Percentiles rank a stretch among this genome's conserved stretches.
Evolutionary conservation across 2,888 invertebrate genomes (phyloP).

Genomic region (Macaria notata): DNA sequence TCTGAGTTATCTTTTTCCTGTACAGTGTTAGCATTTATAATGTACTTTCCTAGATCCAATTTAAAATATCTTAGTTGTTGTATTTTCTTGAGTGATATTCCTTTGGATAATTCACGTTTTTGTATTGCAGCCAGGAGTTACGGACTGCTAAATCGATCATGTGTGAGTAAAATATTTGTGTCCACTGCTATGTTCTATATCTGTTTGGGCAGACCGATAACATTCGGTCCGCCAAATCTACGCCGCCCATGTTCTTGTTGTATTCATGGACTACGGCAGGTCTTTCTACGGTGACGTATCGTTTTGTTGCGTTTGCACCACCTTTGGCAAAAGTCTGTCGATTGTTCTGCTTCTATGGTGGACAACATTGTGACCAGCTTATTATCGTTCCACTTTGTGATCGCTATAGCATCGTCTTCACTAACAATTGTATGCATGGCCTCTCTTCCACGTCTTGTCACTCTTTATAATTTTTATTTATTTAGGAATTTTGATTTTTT

Average conservation of each 20-base stretch:
- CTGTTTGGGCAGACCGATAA: constrained; percentile 19
- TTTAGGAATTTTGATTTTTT: too few species aligned
- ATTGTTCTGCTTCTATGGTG: neutral
- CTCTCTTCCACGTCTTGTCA: neutral
- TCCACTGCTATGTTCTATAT: constrained; percentile 27
- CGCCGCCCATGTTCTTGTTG: constrained; percentile 11
- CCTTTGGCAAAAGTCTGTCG: neutral
- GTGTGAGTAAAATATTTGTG: constrained; percentile 22
- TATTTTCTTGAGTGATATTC: constrained; percentile 24
- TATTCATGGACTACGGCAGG: constrained; percentile 18
- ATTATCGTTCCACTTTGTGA: neutral
- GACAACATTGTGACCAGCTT: neutral
- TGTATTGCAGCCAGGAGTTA: constrained; percentile 23
- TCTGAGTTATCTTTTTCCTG: neutral
- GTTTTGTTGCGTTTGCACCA: constrained; percentile 1
- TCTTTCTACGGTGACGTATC: constrained; percentile 8
- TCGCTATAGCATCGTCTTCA: neutral
- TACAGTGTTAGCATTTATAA: constrained; percentile 8
- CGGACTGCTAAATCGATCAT: constrained; percentile 24
- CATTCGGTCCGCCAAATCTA: constrained; percentile 22
- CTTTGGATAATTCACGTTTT: constrained; percentile 16
- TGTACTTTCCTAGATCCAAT: constrained; percentile 17
- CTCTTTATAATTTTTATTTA: too few species aligned
- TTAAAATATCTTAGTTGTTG: constrained; percentile 24
- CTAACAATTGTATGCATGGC: neutral